phyloP scores from a whole-genome alignment of 2,888 invertebrate genomes.

The Dimorphilus gyrociliatus region DNA sequence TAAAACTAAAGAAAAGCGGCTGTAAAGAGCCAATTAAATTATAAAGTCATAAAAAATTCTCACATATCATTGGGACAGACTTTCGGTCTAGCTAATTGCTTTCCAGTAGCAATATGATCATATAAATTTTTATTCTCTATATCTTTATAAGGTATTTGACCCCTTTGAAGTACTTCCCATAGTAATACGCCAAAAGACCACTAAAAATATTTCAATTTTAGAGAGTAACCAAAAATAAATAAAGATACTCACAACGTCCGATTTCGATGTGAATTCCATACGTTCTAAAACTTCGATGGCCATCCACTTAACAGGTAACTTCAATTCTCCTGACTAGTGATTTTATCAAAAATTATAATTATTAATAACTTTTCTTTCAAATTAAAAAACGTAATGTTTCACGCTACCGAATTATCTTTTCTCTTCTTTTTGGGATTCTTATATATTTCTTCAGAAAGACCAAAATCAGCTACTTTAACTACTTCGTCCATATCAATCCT shows the following conservation, averaged over 20 bases:
- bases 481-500: conserved; percentile 12
- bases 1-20: too few species aligned
- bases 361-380: too few species aligned
- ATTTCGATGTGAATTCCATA: conserved; percentile 26
- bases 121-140: conserved; percentile 35
- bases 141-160: conserved; percentile 38
- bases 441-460: conserved; percentile 41
- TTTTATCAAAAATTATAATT: too few species aligned
- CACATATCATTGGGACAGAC: conserved; percentile 40
- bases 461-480: conserved; percentile 43
- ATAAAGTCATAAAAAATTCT: too few species aligned
- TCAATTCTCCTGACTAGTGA: too few species aligned
- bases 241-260: conserved; percentile 36
- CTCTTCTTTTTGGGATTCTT: too few species aligned
- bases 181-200: conserved; percentile 40
- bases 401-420: too few species aligned
- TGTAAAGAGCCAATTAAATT: too few species aligned
- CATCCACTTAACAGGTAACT: conserved; percentile 40
- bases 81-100: conserved; percentile 36
- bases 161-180: conserved; percentile 40
- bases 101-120: conserved; percentile 32
- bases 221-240: not conserved
- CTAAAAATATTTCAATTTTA: conserved; percentile 16
- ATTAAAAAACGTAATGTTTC: too few species aligned
- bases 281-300: conserved; percentile 38